Evolutionary conservation across 2,888 invertebrate genomes (phyloP).

Genomic region (Frankliniella fusca): DNA sequence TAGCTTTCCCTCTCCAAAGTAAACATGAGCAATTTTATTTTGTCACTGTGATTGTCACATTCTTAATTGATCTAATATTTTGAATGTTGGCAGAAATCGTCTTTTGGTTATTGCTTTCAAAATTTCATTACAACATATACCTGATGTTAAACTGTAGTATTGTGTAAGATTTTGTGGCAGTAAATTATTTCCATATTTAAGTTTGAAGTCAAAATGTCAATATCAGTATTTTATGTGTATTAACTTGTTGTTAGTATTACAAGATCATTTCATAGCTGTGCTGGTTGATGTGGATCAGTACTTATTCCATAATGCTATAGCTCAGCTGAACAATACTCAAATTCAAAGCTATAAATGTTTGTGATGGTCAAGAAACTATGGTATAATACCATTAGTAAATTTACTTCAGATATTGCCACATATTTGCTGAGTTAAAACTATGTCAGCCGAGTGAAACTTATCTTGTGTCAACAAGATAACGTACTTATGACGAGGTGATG

Average conservation of each 20-base stretch:
- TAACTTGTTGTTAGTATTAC: slow-evolving; percentile 21
- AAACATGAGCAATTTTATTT: neutral
- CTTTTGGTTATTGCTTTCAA: neutral
- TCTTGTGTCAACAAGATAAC: neutral
- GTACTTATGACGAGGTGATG: neutral
- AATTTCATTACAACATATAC: slow-evolving; percentile 1
- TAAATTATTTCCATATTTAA: slow-evolving; percentile 27
- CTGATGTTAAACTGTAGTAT: slow-evolving; percentile 6
- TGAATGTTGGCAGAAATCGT: neutral
- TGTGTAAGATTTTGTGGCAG: slow-evolving; percentile 1
- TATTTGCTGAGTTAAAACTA: neutral
- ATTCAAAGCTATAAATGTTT: neutral
- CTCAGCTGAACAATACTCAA: slow-evolving; percentile 22
- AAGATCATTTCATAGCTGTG: slow-evolving; percentile 9
- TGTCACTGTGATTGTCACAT: neutral
- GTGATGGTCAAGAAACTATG: neutral
- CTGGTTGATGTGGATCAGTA: slow-evolving; percentile 13
- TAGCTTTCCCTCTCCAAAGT: neutral
- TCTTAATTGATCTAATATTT: neutral
- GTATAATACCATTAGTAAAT: neutral
- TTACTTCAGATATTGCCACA: slow-evolving; percentile 12
- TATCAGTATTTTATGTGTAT: slow-evolving; percentile 25
- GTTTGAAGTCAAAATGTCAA: slow-evolving; percentile 20
- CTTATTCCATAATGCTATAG: slow-evolving; percentile 6
- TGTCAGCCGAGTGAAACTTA: neutral